Evolutionary conservation across 2,797 vertebrate species (phyloP).

Genomic region (Apodemus agrarius): DNA sequence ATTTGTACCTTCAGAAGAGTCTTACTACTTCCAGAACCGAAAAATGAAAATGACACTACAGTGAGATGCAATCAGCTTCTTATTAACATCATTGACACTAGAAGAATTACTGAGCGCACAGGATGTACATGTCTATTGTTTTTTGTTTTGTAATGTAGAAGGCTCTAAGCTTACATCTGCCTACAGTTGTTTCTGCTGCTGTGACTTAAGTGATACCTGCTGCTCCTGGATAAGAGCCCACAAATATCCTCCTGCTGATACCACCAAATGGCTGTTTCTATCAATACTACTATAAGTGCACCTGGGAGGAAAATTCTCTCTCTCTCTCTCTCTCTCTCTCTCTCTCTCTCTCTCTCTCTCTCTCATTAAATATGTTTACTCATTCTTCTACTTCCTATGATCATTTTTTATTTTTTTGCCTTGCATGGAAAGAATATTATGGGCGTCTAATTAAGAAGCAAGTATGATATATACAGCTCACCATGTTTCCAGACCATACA

Average conservation of each 20-base stretch:
- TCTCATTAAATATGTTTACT: not conserved
- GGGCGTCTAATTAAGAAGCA: not conserved
- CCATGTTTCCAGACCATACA: not conserved
- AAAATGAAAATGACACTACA: not conserved
- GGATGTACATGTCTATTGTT: not conserved
- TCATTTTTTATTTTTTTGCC: not conserved
- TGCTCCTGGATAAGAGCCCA: not conserved
- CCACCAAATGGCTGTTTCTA: not conserved
- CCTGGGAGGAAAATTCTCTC: not conserved
- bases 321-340: too few relatives aligned
- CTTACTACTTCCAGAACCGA: not conserved
- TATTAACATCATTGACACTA: not conserved
- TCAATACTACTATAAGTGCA: not conserved
- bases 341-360: too few relatives aligned
- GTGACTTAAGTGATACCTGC: not conserved
- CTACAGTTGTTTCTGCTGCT: not conserved
- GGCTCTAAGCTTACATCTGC: fast-evolving
- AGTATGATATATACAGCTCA: too few relatives aligned
- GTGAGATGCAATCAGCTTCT: not conserved
- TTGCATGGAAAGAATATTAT: not conserved
- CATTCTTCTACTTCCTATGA: not conserved
- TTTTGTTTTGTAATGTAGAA: not conserved
- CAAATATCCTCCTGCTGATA: not conserved
- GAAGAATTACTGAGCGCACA: not conserved
- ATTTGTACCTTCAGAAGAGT: not conserved